phyloP scores from a whole-genome alignment of 2,888 invertebrate species.

The Chaetoderma sp. region DNA sequence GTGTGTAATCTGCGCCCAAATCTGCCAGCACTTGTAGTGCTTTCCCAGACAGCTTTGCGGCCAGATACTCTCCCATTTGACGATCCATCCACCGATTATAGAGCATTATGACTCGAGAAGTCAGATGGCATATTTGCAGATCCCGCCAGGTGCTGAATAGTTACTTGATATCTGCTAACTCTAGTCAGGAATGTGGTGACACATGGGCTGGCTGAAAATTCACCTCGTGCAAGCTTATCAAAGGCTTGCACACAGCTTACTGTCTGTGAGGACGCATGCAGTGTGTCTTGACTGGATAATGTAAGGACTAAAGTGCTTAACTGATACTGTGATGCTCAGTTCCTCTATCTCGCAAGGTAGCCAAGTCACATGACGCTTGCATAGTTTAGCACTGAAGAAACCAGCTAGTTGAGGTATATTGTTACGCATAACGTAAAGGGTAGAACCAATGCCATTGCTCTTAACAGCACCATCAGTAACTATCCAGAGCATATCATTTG shows the following conservation, averaged over 20 bases:
- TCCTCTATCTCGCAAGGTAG: constrained; percentile 48
- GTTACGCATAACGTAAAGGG: constrained; percentile 11
- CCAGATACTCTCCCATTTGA: no score
- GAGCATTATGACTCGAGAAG: constrained; percentile 36
- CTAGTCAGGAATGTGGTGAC: constrained; percentile 36
- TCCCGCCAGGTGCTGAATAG: constrained; percentile 21
- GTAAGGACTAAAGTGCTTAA: constrained; percentile 43
- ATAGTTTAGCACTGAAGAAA: constrained; percentile 19
- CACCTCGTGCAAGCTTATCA: constrained; percentile 37
- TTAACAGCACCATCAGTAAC: constrained; percentile 19
- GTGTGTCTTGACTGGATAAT: constrained; percentile 37
- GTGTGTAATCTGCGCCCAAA: no score
- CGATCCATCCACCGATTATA: no score
- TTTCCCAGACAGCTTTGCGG: no score
- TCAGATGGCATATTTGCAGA: constrained; percentile 35
- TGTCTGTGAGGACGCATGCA: constrained; percentile 38
- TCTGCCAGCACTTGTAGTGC: no score
- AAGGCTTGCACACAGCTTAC: constrained; percentile 42
- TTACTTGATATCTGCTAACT: constrained; percentile 24
- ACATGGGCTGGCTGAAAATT: constrained; percentile 37
- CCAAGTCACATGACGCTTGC: constrained; percentile 36
- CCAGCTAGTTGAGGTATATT: constrained; percentile 14
- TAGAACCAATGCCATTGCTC: constrained; percentile 9
- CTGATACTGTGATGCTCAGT: constrained; percentile 32
- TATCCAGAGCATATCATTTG: constrained; percentile 23